Evolutionary conservation across 2,888 invertebrate species (phyloP).

Genomic region (Ophion obscuratus): DNA sequence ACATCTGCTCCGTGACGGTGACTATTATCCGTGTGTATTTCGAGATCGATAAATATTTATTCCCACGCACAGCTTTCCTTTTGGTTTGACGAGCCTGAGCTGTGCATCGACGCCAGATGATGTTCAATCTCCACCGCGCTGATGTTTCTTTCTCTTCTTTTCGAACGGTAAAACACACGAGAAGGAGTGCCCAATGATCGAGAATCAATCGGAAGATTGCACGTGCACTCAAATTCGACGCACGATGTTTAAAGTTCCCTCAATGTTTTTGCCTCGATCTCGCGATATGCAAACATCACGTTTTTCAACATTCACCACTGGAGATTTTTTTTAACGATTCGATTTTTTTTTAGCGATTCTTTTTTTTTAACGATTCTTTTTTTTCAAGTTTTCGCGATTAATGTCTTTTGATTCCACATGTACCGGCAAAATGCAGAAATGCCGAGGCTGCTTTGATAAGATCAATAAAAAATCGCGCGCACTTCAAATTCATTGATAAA

Average conservation of each 20-base stretch:
- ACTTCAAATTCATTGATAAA: neutral
- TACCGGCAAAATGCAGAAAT: too few relatives aligned
- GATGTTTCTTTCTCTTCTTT: conserved; percentile 5
- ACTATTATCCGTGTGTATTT: conserved; percentile 42
- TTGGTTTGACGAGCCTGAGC: conserved; percentile 22
- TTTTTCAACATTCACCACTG: neutral
- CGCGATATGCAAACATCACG: too few relatives aligned
- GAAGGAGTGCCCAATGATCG: neutral
- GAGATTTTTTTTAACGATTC: neutral
- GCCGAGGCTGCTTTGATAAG: too few relatives aligned
- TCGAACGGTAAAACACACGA: neutral
- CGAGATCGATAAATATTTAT: conserved; percentile 57
- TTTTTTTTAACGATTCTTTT: neutral
- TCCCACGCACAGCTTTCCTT: conserved; percentile 22
- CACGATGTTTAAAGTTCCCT: conserved; percentile 19
- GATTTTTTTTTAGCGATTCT: neutral
- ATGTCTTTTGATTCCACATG: neutral
- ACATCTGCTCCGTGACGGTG: neutral
- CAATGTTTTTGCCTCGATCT: neutral
- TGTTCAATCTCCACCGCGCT: conserved; percentile 7
- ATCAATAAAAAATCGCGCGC: too few relatives aligned
- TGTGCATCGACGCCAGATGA: conserved; percentile 15
- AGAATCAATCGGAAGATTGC: conserved; percentile 5
- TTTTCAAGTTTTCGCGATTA: neutral
- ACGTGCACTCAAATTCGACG: conserved; percentile 40